Evolutionary conservation across 92 coral and sea anemone genomes (phyloP).

Genomic region (Blastomussa wellsi): DNA sequence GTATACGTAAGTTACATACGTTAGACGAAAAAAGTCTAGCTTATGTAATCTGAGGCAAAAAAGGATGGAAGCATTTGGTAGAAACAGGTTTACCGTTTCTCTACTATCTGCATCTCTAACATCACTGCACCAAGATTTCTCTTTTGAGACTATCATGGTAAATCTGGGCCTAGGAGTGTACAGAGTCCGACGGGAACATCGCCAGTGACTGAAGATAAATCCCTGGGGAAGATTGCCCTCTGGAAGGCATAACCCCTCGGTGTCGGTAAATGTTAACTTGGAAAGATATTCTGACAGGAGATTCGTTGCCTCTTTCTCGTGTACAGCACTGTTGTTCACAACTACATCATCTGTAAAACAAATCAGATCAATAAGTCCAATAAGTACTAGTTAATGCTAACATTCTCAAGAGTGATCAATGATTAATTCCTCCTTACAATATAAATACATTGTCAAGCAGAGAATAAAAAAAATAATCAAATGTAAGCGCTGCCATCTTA

Average conservation of each 20-base stretch:
- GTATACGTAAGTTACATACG: too few species aligned
- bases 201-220: neutral
- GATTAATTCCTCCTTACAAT: neutral
- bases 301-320: slow-evolving; percentile 26
- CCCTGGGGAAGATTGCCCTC: slow-evolving; percentile 17
- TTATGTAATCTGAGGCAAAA: too few species aligned
- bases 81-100: slow-evolving; percentile 11
- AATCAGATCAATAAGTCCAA: neutral
- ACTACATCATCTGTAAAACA: slow-evolving; percentile 7
- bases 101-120: slow-evolving; percentile 16
- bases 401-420: neutral
- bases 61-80: too few species aligned
- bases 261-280: slow-evolving; percentile 26
- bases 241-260: slow-evolving; percentile 29
- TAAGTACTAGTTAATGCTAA: too few species aligned
- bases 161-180: slow-evolving; percentile 27
- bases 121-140: slow-evolving; percentile 25
- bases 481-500: too few species aligned
- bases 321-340: neutral
- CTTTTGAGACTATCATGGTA: slow-evolving; percentile 31
- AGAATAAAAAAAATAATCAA: neutral
- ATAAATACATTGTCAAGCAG: neutral
- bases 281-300: slow-evolving; percentile 27
- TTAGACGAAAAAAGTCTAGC: too few species aligned
- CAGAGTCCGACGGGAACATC: slow-evolving; percentile 25